Base-by-base conservation (phyloP, 1,140 invertebrate genomes). In the Harpegnathos saltator region DNA sequence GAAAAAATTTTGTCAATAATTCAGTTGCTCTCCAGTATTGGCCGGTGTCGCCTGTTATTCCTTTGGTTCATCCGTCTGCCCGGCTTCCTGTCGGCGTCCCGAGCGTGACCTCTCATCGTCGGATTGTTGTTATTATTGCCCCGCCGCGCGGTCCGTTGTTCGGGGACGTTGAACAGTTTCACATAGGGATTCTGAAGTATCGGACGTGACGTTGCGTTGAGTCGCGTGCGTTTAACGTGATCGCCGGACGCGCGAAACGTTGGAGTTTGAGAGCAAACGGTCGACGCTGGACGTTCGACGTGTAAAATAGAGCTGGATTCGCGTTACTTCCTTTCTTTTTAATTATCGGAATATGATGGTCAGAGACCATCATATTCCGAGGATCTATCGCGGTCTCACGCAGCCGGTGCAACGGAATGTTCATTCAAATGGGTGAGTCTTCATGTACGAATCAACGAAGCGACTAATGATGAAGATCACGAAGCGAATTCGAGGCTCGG, bases 141-240 rank as follows among this genome's bases (percentile, higher is more conserved):
- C 52, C 22, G 12, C 7, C 77, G 52, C n/a, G 62, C 24, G 29
- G 15, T 17, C 1, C 48, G 19, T 74, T 65, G 65, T 11, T 54
- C 75, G 66, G 83, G 72, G 54, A 61, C 63, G 26, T 56, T 56
- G 63, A 71, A 82, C 22, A 68, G 26, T 29, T 83, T 65, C 29
- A 61, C 38, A 24, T 71, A 73, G 75, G 86, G 48, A 78, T 90
- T 91, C 91, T 92, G 72, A 85, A 71, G 85, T 89, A 82, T 26
- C 26, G 72, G 33, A 80, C 81, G 85, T 89, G 84, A 89, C 83
- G 90, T 89, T 91, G 89, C 77, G 80, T 82, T 85, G 71, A 83
- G 44, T 87, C 61, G 12, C 22, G 50, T 11, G 12, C 74, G 29
- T 74, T 44, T 17, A 63, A 78, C 33, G 19, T 33, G 33, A 72